Conservation (phyloP, 2,113 vertebrate genomes). For the Silurus meridionalis region DNA sequence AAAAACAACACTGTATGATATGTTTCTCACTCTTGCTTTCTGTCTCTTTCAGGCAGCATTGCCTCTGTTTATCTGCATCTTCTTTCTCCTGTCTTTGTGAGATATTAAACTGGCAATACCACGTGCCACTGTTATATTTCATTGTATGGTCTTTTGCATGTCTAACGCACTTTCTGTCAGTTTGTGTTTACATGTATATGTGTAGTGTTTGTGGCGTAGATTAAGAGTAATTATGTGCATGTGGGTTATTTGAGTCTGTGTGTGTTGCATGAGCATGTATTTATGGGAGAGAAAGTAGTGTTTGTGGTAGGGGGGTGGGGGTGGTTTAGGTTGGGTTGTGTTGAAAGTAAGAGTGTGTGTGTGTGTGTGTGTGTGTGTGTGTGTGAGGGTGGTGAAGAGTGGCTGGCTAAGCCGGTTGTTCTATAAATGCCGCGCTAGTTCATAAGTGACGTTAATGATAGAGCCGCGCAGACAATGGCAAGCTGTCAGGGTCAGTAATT, state of each 20-base stretch:
- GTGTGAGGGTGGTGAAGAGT: conserved; percentile 43
- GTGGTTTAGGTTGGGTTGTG: background rate
- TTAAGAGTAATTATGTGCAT: conserved; percentile 12
- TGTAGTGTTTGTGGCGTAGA: background rate
- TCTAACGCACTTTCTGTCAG: background rate
- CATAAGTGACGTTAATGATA: conserved; percentile 67
- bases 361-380: conserved; percentile 8
- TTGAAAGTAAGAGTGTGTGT: background rate
- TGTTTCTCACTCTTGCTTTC: conserved; percentile 56
- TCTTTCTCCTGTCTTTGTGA: conserved; percentile 38
- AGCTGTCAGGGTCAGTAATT: conserved; percentile 67
- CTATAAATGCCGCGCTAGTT: conserved; percentile 60
- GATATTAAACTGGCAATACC: conserved; percentile 45
- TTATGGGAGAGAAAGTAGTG: conserved; percentile 26
- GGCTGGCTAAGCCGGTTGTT: conserved; percentile 53
- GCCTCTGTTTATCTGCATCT: conserved; percentile 47
- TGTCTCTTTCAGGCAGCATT: conserved; percentile 41
- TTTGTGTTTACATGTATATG: background rate
- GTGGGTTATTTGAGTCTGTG: conserved; percentile 29
- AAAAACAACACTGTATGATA: conserved; percentile 72
- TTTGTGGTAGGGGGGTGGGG: background rate
- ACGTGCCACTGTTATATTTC: conserved; percentile 37
- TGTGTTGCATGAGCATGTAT: conserved; percentile 13
- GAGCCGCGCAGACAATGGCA: conserved; percentile 60
- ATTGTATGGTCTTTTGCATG: conserved; percentile 22